phyloP scores from a whole-genome alignment of 2,113 vertebrate species.

The Austrofundulus limnaeus region DNA sequence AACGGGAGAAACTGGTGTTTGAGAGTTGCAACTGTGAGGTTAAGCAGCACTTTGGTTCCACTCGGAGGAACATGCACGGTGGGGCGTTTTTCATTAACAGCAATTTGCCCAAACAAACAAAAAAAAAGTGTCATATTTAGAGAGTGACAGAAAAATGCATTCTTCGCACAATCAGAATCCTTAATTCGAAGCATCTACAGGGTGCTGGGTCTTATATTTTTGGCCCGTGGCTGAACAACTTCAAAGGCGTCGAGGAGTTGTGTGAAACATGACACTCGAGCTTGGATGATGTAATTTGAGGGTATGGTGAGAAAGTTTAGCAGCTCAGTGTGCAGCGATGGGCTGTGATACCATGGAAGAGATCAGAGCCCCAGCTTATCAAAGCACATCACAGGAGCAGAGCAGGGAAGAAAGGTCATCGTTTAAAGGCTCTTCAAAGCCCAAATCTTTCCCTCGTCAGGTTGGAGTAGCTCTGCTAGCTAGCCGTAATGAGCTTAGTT shows the following conservation, averaged over 20 bases:
- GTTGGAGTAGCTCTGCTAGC: conserved; percentile 46
- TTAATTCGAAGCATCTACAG: conserved; percentile 26
- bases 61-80: conserved; percentile 41
- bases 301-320: conserved; percentile 60
- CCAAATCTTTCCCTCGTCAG: conserved; percentile 45
- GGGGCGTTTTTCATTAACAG: conserved; percentile 29
- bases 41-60: conserved; percentile 65
- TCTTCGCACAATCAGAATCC: not conserved
- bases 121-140: conserved; percentile 5
- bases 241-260: conserved; percentile 52
- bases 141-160: not conserved
- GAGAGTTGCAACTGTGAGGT: conserved; percentile 59
- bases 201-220: conserved; percentile 18
- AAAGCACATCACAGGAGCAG: conserved; percentile 70
- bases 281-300: conserved; percentile 62
- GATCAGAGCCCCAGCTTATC: conserved; percentile 69
- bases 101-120: conserved; percentile 21
- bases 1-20: conserved; percentile 46
- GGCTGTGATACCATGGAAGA: conserved; percentile 33
- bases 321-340: conserved; percentile 46
- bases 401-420: conserved; percentile 58
- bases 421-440: conserved; percentile 74
- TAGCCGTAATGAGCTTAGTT: conserved; percentile 61
- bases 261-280: conserved; percentile 49
- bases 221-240: conserved; percentile 34